phyloP scores from a whole-genome alignment of 2,113 vertebrate species.

The Oreochromis tanganicae region DNA sequence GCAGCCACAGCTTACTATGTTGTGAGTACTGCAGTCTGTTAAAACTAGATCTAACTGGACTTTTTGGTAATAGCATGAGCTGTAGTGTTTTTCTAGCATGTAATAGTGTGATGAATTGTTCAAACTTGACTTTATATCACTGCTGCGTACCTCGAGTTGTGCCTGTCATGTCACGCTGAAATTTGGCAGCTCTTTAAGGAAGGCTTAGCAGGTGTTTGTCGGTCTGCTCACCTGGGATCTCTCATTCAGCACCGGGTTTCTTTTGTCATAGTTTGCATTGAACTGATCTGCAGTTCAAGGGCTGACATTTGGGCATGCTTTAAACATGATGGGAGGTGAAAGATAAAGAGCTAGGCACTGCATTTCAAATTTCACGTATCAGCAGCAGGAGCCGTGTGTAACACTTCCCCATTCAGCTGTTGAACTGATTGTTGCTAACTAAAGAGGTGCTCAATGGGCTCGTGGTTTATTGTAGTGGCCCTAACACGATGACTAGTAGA shows the following conservation, averaged over 20 bases:
- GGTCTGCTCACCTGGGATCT: slow-evolving; percentile 10
- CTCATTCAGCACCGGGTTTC: not conserved
- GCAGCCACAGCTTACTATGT: not conserved
- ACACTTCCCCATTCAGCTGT: slow-evolving; percentile 1
- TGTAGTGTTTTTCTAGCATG: not conserved
- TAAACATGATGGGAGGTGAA: slow-evolving; percentile 16
- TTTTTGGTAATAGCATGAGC: not conserved
- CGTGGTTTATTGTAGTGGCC: not conserved
- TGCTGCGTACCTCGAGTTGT: not conserved
- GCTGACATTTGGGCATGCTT: slow-evolving; percentile 18
- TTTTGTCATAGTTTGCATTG: slow-evolving; percentile 6
- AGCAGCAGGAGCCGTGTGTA: not conserved
- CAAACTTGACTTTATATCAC: not conserved
- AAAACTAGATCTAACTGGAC: not conserved
- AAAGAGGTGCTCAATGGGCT: slow-evolving; percentile 15
- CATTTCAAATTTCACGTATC: slow-evolving; percentile 17
- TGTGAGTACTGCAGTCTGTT: not conserved
- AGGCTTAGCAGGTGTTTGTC: not conserved
- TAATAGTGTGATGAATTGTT: slow-evolving; percentile 7
- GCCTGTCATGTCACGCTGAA: not conserved
- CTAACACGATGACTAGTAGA: not conserved
- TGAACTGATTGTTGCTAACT: not conserved
- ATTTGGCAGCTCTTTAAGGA: slow-evolving; percentile 17
- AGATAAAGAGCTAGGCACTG: not conserved
- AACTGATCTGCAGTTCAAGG: not conserved